A percentile compares a stretch with the other conserved stretches of the same genome.
These are phyloP conservation scores for Electrophaes corylata DNA, from an alignment of 2,888 invertebrate species.

Conservation along the genomic window DNA sequence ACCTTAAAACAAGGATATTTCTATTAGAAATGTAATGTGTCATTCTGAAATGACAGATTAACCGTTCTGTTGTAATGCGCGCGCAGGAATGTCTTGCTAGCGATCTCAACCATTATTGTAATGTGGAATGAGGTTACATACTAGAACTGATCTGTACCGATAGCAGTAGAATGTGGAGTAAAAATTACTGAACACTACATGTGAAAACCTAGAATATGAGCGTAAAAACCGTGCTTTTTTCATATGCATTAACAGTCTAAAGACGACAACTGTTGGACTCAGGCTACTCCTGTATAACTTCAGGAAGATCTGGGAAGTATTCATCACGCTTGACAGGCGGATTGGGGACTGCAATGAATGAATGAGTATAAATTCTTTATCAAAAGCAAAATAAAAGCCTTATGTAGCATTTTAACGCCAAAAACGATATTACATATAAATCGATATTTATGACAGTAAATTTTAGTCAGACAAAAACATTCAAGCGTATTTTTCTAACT, in stretches of 20 bases:
- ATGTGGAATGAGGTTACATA: constrained; percentile 77
- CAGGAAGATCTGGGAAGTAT: too few relatives aligned
- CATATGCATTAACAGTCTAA: too few relatives aligned
- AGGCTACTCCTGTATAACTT: too few relatives aligned
- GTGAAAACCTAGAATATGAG: neutral
- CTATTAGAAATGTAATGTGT: constrained; percentile 19
- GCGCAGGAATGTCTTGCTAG: constrained; percentile 67
- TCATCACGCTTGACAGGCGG: too few relatives aligned
- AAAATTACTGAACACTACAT: neutral
- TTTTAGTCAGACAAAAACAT: neutral
- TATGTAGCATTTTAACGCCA: too few relatives aligned
- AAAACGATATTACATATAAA: neutral
- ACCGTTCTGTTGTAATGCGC: constrained; percentile 39
- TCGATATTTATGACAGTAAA: too few relatives aligned
- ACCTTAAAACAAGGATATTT: neutral
- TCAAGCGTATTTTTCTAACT: constrained; percentile 48
- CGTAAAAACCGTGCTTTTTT: too few relatives aligned
- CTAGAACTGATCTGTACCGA: constrained; percentile 72
- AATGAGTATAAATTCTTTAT: too few relatives aligned
- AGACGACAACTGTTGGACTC: too few relatives aligned
- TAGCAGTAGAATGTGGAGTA: constrained; percentile 57
- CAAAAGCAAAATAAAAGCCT: too few relatives aligned
- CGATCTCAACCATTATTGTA: constrained; percentile 77
- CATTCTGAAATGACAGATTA: constrained; percentile 27
- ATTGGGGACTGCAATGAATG: too few relatives aligned